Evolutionary conservation across 2,797 vertebrate genomes (phyloP), one percentile per base, ranked within the genome.

Genomic region (Crenuchus spilurus): DNA sequence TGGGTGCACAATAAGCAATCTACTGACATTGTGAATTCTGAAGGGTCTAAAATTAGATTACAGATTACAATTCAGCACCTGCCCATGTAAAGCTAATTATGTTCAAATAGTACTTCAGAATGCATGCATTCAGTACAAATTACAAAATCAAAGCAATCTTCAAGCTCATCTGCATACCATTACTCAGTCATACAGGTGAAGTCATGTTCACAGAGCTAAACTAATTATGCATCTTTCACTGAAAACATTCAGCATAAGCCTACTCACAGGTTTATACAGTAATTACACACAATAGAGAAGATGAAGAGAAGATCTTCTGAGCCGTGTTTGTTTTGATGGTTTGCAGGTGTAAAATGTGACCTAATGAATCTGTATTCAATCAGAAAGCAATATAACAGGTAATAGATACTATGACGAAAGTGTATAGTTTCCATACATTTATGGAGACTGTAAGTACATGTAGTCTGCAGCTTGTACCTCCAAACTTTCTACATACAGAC

Each of bases 381-480:
- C n/a, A n/a, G n/a, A n/a, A n/a, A n/a, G n/a, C n/a, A n/a, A n/a
- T n/a, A n/a, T n/a, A n/a, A 46, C 13, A 46, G 16, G 35, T 55
- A 60, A 64, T 10, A 41, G 35, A 46, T 26, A 24, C 18, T 18
- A 54, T 52, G 58, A 41, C 11, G 41, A 31, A 35, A 18, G 7
- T 37, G 3, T n/a, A 52, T 30, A 35, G 31, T 63, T 42, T 39
- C 39, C 33, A 52, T 63, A 33, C 20, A 61, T 18, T 46, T 48
- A 64, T 8, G 4, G 14, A 41, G 20, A 41, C 30, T 46, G 14
- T 44, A 52, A 41, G 57, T 39, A 13, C 57, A 58, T 20, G n/a
- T 13, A 70, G 33, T 31, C 44, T 42, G 42, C 51, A 57, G 18
- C 30, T 60, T 42, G 42, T 37, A 57, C 11, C 30, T 60, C 54